Evolutionary conservation across 2,797 vertebrate genomes (phyloP), one percentile per base, ranked within the genome.

Genomic region (Clarias pachynema): DNA sequence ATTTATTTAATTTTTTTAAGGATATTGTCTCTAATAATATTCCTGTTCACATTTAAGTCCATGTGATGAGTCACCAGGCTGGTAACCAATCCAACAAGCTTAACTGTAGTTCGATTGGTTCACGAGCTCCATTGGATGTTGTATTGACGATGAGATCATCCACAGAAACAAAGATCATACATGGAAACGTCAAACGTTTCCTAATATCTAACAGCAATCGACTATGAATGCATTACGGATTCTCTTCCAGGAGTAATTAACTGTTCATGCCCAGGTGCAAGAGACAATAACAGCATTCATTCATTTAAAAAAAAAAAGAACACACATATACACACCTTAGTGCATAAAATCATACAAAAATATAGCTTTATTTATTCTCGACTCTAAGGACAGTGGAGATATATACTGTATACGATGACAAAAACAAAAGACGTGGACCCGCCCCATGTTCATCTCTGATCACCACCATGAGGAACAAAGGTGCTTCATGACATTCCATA

Each of bases 381-480:
- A 31, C 16, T 66, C 22, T 66, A 29, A 53, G 62, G 22, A 31
- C 2, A 14, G 62, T 53, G 18, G 5, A 53, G 40, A 66, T 22
- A 5, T 37, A 20, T 53, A 53, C 0, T 31, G 31, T 22, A n/a
- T 53, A 53, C 0, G 2, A 65, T 49, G 10, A 75, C n/a, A 93
- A 89, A 91, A 90, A 86, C 79, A 87, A 83, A 90, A 81, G 24
- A 86, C 86, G 85, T 86, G 85, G 93, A 94, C 93, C 92, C 94
- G 92, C 93, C 94, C 92, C 92, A 91, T 85, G 91, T 88, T 90
- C 91, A 79, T 86, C 90, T 79, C 91, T 85, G 85, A 86, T 22
- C 89, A 89, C 91, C 91, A 87, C 89, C 91, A 90, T 87, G 89
- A 87, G 86, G 91, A 91, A 94, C 87, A 91, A 89, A 90, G 87